Base-by-base conservation (phyloP, 2,888 invertebrate species). In the Stictocephala bisonia region DNA sequence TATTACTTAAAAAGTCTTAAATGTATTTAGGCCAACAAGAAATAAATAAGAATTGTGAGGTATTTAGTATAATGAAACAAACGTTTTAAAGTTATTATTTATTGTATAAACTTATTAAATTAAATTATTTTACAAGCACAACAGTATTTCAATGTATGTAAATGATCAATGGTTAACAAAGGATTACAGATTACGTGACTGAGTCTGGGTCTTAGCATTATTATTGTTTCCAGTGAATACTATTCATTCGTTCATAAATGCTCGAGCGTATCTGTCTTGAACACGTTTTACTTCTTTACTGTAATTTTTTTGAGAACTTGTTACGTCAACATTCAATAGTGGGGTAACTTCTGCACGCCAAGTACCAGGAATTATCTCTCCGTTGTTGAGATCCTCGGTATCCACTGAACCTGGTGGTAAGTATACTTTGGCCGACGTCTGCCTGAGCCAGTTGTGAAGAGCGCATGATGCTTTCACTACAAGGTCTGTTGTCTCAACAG, bases 391-490 rank as follows among this genome's bases (percentile, higher is more conserved):
- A 27, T 72, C 50, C 22, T 72, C 66, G 15, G 15, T 13, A 29
- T 72, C 72, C n/a, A 50, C 51, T 1, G 51, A 29, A 9, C 67
- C 67, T 72, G 15, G 35, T 26, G 48, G 72, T 13, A 68, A 18
- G n/a, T 67, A 48, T 9, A 18, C 7, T 3, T 1, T 24, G 6
- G 51, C 0, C 6, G 9, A 9, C 11, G 67, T 51, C 0, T 9
- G 50, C 7, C 53, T 29, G n/a, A n/a, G n/a, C 53, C 53, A 73
- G 22, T 68, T 50, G 51, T 68, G 68, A 6, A 68, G 26, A 3
- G 73, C 1, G 31, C 73, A 73, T 20, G 41, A 51, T 24, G 53
- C 26, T 18, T n/a, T 24, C 13, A 73, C 68, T 2, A 73, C 1
- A 24, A 18, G 29, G 22, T 67, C 40, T 26, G 24, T 48, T 3